Base-by-base conservation (phyloP, 2,888 invertebrate genomes). In the Polyploca ridens region DNA sequence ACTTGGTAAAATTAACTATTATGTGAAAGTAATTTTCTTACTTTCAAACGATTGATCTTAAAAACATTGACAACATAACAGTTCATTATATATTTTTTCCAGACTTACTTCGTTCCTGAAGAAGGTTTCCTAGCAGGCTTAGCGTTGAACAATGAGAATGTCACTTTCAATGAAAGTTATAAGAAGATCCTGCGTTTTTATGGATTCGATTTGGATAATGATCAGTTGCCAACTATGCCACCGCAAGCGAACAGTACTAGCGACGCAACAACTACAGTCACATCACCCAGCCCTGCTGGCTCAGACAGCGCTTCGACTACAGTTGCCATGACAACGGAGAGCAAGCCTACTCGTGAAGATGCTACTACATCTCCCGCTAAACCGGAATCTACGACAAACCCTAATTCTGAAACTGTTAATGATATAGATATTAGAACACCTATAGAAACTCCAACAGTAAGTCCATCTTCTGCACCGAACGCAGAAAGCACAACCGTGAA, bases 101-200 rank as follows among this genome's bases (percentile, higher is more conserved):
- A 97, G 98, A 97, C 97, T 62, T 98, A 98, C 84, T 97, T 98
- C 79, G 96, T 97, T 67, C 96, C 97, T 19, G 96, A 96, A 77
- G 97, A 98, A 82, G 97, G 97, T 54, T 97, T 97, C 71, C 92
- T 98, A 3, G 97, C 97, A 14, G 98, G 98, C 0, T 89, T 98
- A 66, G 97, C 97, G 10, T 91, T 98, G 57, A 98, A 96, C 86
- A 96, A 96, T 69, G 97, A 96, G 78, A 97, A 97, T 81, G 96
- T 97, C 0, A 96, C 96, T 6, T 95, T 98, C 61, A 96, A 96
- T 49, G 94, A 95, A n/a, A 96, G 96, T 69, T 98, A 97, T 81
- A 96, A 96, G 85, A 95, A 95, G 49, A 94, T 97, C 62, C 85
- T 98, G 46, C 94, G 95, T 71, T 97, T 97, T 85, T 98, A 98